A percentile compares a stretch with the other conserved stretches of the same genome.
These are phyloP conservation scores for Ariolimax columbianus DNA, from an alignment of 2,888 invertebrate species.

Conservation along the genomic window DNA sequence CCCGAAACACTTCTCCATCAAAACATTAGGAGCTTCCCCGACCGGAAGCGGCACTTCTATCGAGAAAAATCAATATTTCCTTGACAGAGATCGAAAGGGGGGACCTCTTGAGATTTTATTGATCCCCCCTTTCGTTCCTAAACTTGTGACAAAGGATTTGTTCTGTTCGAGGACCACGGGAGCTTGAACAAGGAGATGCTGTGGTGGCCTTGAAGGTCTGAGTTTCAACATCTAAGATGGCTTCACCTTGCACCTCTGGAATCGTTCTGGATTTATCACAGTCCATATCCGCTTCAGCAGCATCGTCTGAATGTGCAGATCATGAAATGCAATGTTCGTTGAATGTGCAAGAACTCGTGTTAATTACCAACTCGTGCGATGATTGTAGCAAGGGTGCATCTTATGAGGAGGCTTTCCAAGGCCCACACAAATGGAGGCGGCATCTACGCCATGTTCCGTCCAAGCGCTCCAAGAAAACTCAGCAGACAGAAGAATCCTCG, in stretches of 20 bases:
- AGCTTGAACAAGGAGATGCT: conserved; percentile 53
- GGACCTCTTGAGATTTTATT: conserved; percentile 51
- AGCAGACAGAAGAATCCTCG: conserved; percentile 21
- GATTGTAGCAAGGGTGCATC: conserved; percentile 39
- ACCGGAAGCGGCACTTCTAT: conserved; percentile 59
- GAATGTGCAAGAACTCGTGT: conserved; percentile 4
- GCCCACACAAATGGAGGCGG: conserved; percentile 74
- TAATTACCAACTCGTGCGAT: conserved; percentile 22
- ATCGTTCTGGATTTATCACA: conserved; percentile 27
- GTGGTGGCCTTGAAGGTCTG: conserved; percentile 49
- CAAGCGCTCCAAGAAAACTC: conserved; percentile 38
- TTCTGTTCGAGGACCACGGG: conserved; percentile 44
- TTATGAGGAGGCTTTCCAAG: conserved; percentile 64
- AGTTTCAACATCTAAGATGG: conserved; percentile 51
- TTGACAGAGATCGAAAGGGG: conserved; percentile 49
- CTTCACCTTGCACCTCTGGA: conserved; percentile 51
- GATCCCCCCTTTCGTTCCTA: conserved; percentile 54
- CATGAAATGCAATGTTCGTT: conserved; percentile 1
- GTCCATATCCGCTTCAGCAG: conserved; percentile 37
- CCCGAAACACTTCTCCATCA: conserved; percentile 48
- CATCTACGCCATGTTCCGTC: conserved; percentile 61
- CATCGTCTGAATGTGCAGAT: conserved; percentile 24
- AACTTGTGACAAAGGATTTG: conserved; percentile 55
- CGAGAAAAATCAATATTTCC: conserved; percentile 57
- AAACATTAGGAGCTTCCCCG: conserved; percentile 56